Evolutionary conservation across 2,797 vertebrate species (phyloP).

Genomic region (Limnodromus scolopaceus): DNA sequence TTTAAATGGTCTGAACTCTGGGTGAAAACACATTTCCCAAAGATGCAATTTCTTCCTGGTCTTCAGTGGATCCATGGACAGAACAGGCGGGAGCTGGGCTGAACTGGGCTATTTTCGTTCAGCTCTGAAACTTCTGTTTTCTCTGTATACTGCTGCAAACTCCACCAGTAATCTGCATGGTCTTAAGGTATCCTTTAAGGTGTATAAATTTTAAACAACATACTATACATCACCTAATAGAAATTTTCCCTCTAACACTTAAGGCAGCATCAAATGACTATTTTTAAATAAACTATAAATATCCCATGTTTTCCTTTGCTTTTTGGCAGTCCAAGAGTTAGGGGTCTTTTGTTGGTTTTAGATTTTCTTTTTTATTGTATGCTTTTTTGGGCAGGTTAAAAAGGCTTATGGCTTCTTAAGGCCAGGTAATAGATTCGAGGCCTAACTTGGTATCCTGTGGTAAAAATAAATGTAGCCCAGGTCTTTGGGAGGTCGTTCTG

Average conservation of each 20-base stretch:
- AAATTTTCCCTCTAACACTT: constrained; percentile 73
- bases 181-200: constrained; percentile 47
- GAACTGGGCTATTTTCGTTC: background rate
- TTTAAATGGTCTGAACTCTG: background rate
- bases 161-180: constrained; percentile 35
- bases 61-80: background rate
- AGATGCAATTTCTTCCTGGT: background rate
- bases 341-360: constrained; percentile 70
- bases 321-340: constrained; percentile 75
- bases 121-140: background rate
- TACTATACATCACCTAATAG: constrained; percentile 64
- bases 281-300: constrained; percentile 79
- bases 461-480: constrained; percentile 99
- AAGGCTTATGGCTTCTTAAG: constrained; percentile 80
- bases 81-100: constrained; percentile 10
- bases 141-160: constrained; percentile 23
- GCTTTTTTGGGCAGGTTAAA: constrained; percentile 72
- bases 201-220: constrained; percentile 74
- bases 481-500: constrained; percentile 96
- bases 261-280: constrained; percentile 65
- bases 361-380: constrained; percentile 46
- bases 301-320: constrained; percentile 63
- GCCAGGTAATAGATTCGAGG: constrained; percentile 61
- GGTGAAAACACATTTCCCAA: background rate
- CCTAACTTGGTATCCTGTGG: constrained; percentile 91